These are phyloP conservation scores for Thunnus thynnus DNA, from an alignment of 2,113 vertebrate genomes.

Conservation along the genomic window DNA sequence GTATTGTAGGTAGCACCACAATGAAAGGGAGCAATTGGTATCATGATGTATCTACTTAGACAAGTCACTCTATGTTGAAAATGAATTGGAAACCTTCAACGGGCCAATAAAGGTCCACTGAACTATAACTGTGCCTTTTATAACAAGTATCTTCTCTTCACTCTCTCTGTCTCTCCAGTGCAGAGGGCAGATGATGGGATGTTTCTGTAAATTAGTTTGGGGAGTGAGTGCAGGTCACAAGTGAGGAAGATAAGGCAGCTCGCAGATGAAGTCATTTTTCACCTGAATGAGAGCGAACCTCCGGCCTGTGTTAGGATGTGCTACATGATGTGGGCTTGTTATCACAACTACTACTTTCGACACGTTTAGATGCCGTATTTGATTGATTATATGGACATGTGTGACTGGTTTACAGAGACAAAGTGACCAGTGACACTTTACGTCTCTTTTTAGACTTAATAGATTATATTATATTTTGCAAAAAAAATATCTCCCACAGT, in stretches of 20 bases:
- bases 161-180: slow-evolving; percentile 22
- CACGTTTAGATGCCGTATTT: slow-evolving; percentile 2
- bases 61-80: slow-evolving; percentile 4
- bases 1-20: background rate
- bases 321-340: slow-evolving; percentile 26
- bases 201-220: slow-evolving; percentile 66
- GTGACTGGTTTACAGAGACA: background rate
- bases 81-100: slow-evolving; percentile 40
- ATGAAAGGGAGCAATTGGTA: background rate
- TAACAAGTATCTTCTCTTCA: slow-evolving; percentile 23
- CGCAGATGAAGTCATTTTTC: slow-evolving; percentile 68
- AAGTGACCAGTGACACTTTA: background rate
- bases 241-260: slow-evolving; percentile 52
- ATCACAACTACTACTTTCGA: slow-evolving; percentile 3
- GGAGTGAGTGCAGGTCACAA: slow-evolving; percentile 59
- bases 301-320: slow-evolving; percentile 3
- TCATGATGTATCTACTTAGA: slow-evolving; percentile 18
- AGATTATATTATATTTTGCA: background rate
- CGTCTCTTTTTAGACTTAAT: background rate
- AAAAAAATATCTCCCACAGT: no score
- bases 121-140: slow-evolving; percentile 45
- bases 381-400: background rate
- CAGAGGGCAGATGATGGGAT: slow-evolving; percentile 54
- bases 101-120: slow-evolving; percentile 45
- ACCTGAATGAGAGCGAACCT: slow-evolving; percentile 45